Percentiles rank a stretch among this genome's conserved stretches.
Conservation (phyloP, 2,888 invertebrate species). For the Rhingia campestris region DNA sequence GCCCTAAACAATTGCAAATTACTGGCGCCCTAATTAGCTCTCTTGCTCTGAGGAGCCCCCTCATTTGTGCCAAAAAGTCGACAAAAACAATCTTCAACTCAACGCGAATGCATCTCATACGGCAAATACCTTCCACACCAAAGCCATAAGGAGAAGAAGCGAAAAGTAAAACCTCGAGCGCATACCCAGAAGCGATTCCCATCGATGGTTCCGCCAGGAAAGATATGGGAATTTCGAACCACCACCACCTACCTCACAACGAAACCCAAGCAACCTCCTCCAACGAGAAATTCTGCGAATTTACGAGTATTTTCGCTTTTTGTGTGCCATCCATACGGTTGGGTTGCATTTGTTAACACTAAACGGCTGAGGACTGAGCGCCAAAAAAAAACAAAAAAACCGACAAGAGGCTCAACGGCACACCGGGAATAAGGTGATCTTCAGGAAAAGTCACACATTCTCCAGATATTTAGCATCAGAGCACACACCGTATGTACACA, state of each 20-base stretch:
- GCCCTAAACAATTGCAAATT: conserved; percentile 74
- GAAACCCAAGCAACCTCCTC: conserved; percentile 29
- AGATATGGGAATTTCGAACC: conserved; percentile 68
- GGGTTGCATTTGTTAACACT: conserved; percentile 71
- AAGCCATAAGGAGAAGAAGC: conserved; percentile 29
- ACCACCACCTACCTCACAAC: conserved; percentile 56
- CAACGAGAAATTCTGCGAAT: conserved; percentile 72
- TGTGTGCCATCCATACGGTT: conserved; percentile 52
- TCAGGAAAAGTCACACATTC: conserved; percentile 68
- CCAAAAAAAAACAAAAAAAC: conserved; percentile 60
- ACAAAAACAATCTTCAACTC: conserved; percentile 5
- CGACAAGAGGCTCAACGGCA: conserved; percentile 23
- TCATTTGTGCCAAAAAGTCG: conserved; percentile 30
- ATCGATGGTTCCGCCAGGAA: conserved; percentile 61
- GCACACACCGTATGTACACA: background rate
- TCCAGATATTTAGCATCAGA: conserved; percentile 24
- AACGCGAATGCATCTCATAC: conserved; percentile 23
- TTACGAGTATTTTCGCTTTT: conserved; percentile 65
- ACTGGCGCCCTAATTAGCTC: conserved; percentile 77
- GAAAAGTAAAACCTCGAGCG: conserved; percentile 39
- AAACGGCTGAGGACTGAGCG: conserved; percentile 59
- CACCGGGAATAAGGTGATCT: conserved; percentile 45
- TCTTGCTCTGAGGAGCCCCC: conserved; percentile 19
- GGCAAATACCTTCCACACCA: conserved; percentile 23
- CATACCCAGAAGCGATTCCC: conserved; percentile 76